Base-by-base conservation (phyloP, 2,797 vertebrate genomes). In the Notoglanidium macrostoma region DNA sequence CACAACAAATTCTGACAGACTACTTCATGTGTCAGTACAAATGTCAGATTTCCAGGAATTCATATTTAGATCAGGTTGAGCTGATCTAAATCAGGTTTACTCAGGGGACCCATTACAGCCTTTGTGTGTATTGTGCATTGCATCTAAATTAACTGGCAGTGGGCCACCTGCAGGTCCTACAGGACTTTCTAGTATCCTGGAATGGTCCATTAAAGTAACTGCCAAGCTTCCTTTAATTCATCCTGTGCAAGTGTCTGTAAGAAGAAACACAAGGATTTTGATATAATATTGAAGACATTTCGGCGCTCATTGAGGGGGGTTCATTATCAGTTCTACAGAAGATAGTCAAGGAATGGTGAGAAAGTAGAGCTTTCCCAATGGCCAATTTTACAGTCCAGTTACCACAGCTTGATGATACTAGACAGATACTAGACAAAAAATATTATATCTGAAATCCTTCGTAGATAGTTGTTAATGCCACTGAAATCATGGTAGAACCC, bases 401-500 rank as follows among this genome's bases (percentile, higher is more conserved):
- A 46, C 35, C 6, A 46, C 70, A 73, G 19, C 74, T 21, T 54
- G 35, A 55, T 80, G 19, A 61, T 44, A 61, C 11, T 61, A 40
- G 55, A 5, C 21, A 80, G 55, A 81, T 78, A 78, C 54, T 54
- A 54, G 26, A 76, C 26, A 51, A 12, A 14, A 49, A 26, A 14
- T 14, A 19, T 26, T 44, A 79, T 32, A 26, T 63, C 12, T 61
- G 21, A 80, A 26, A 29, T 65, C 10, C 21, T 82, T 49, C 55
- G 17, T 9, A 65, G 40, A 35, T 14, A 21, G 17, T 77, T 32
- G n/a, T 2, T 54, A 77, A 17, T 44, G 59, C 12, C 15, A 77
- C 51, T 79, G 78, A 51, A 54, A 85, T 4, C 23, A 3, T 77
- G 76, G 61, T 83, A 67, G 70, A 72, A 63, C 78, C 17, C 82